A percentile compares a stretch with the other conserved stretches of the same genome.
Conservation (phyloP, 2,888 invertebrate genomes). For the Gryllus longicercus region DNA sequence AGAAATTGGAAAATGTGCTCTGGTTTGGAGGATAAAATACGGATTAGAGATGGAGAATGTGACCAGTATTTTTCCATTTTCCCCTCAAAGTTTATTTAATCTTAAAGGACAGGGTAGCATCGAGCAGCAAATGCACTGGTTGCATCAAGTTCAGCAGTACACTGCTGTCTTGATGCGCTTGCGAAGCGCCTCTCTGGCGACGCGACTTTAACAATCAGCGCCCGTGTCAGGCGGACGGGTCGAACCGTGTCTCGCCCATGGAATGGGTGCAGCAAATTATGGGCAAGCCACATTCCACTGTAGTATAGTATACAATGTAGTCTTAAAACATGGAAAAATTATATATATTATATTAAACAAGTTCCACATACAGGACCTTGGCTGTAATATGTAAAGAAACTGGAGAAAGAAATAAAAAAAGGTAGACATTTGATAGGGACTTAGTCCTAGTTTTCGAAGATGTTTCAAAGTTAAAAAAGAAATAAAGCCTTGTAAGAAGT, state of each 20-base stretch:
- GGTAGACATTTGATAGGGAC: conserved; percentile 33
- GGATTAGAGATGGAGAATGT: neutral
- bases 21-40: neutral
- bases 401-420: neutral
- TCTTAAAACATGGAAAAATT: conserved; percentile 18
- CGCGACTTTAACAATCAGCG: neutral
- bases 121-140: conserved; percentile 3
- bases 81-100: neutral
- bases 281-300: conserved; percentile 17
- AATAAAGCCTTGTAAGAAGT: conserved; percentile 34
- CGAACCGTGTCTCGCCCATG: neutral
- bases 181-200: neutral
- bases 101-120: conserved; percentile 17
- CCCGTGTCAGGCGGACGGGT: conserved; percentile 11
- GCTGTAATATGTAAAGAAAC: conserved; percentile 34
- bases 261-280: conserved; percentile 18
- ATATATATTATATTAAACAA: conserved; percentile 17
- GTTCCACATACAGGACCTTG: conserved; percentile 30
- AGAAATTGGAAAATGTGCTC: conserved; percentile 8
- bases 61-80: conserved; percentile 4
- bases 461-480: conserved; percentile 35
- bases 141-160: neutral
- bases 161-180: neutral
- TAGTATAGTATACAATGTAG: conserved; percentile 26
- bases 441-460: conserved; percentile 36